Conservation (phyloP, 2,113 vertebrate species). For the Megaceryle maxima region DNA sequence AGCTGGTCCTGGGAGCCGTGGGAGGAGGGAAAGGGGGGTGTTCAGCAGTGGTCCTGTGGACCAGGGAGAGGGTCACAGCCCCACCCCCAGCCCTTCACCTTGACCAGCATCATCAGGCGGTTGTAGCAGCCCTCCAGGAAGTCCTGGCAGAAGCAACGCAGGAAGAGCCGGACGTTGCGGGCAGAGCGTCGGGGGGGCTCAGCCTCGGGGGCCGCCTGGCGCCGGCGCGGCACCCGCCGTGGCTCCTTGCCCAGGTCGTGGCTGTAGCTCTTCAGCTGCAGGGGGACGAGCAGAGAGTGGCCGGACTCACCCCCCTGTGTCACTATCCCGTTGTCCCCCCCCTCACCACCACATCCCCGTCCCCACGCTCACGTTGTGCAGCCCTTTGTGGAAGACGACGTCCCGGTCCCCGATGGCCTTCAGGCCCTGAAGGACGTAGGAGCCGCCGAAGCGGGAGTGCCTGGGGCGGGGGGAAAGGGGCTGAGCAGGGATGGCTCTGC, state of each 20-base stretch:
- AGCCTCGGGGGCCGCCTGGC: slow-evolving; percentile 78
- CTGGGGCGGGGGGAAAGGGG: slow-evolving; percentile 28
- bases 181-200: slow-evolving; percentile 80
- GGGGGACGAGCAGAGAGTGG: fast-evolving
- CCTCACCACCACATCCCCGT: fast-evolving
- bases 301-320: fast-evolving
- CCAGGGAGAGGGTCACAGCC: fast-evolving
- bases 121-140: slow-evolving; percentile 96
- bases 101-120: slow-evolving; percentile 92
- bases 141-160: slow-evolving; percentile 88
- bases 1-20: slow-evolving; percentile 79
- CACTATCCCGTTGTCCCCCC: too few relatives aligned
- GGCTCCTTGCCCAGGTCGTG: slow-evolving; percentile 88
- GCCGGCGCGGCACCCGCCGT: slow-evolving; percentile 80
- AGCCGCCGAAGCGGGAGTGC: slow-evolving; percentile 93
- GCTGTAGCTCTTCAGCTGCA: slow-evolving; percentile 87
- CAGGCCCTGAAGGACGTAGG: slow-evolving; percentile 89
- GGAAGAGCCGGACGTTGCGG: slow-evolving; percentile 90
- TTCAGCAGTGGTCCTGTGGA: fast-evolving
- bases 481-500: fast-evolving
- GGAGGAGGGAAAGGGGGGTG: fast-evolving
- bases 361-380: slow-evolving; percentile 83
- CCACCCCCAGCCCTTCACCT: slow-evolving; percentile 73
- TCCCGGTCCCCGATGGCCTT: slow-evolving; percentile 91
- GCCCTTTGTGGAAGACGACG: slow-evolving; percentile 89